A percentile compares a stretch with the other conserved stretches of the same genome.
Evolutionary conservation across 2,113 vertebrate species (phyloP).

Genomic region (Galbula dea): DNA sequence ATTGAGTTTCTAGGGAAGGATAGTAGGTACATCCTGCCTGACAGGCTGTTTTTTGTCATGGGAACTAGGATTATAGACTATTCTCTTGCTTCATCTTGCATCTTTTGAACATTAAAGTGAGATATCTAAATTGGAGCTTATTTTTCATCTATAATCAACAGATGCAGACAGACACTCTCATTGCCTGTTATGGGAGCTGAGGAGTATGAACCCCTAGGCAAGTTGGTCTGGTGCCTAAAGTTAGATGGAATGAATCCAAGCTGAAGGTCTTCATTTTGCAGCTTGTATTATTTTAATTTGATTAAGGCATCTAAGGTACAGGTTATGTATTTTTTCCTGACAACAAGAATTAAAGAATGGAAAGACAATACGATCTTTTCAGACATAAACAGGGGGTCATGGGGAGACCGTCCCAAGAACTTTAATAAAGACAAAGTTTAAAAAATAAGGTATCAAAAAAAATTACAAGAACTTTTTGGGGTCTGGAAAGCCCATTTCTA

Average conservation of each 20-base stretch:
- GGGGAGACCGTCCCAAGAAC: neutral
- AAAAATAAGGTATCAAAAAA: neutral
- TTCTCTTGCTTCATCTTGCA: slow-evolving; percentile 6
- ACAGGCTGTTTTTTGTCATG: neutral
- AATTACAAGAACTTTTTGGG: neutral
- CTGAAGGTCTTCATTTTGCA: slow-evolving; percentile 43
- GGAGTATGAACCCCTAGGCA: neutral
- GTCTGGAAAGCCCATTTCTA: neutral
- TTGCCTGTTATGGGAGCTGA: slow-evolving; percentile 33
- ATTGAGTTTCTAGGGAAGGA: neutral
- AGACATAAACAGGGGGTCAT: neutral
- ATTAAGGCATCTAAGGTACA: slow-evolving; percentile 34
- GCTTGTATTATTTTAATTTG: slow-evolving; percentile 28
- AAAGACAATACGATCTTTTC: neutral
- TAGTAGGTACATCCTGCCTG: neutral
- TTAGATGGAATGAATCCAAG: slow-evolving; percentile 27
- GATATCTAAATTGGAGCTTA: slow-evolving; percentile 28
- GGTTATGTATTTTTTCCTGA: neutral
- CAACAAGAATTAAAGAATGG: neutral
- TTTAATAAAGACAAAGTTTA: neutral
- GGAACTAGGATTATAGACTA: neutral
- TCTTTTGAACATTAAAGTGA: slow-evolving; percentile 23
- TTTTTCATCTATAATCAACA: slow-evolving; percentile 37
- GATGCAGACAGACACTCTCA: neutral
- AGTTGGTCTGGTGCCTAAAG: slow-evolving; percentile 43